Evolutionary conservation across 2,113 vertebrate species (phyloP), one percentile per base, ranked within the genome.

Genomic region (Notothenia coriiceps): DNA sequence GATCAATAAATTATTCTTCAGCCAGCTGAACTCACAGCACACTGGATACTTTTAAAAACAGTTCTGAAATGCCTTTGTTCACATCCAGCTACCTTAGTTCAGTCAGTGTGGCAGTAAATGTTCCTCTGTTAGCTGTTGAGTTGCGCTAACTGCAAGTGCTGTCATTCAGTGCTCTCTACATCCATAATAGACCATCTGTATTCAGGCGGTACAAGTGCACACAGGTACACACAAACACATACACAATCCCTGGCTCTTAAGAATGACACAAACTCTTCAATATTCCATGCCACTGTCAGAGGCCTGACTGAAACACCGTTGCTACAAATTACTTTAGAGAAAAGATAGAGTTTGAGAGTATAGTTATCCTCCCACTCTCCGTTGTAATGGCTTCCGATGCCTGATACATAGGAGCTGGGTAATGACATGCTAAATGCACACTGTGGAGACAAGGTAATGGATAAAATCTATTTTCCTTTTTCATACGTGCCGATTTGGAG

Each of bases 371-470:
- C 77, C 87, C 67, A 75, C 80, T 88, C 77, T 20, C 15, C 54
- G 59, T 71, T 63, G 67, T 84, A 87, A 89, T 83, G 84, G 73
- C 4, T 68, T 74, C 61, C 67, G 81, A 79, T 73, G 50, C 67
- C 66, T 86, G 75, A 88, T 87, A 61, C 85, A 74, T 62, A 62
- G 79, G 65, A 51, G 77, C 63, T 2, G 49, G 65, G 64, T 86
- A 90, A 93, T 87, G 79, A 74, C 85, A 79, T 85, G 76, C 83
- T 90, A 84, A 91, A 86, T 71, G 43, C 40, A 70, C 63, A 70
- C 76, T 7, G 33, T 20, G 2, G 66, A 61, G 79, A 29, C 66
- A 73, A 81, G 72, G 69, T 91, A 85, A 91, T 89, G 85, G 85
- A 85, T 79, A 64, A 73, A 88, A 88, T 90, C 84, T 82, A 33